These are phyloP conservation scores for Premnoplex brunnescens DNA, from an alignment of 2,797 vertebrate genomes.

Conservation along the genomic window DNA sequence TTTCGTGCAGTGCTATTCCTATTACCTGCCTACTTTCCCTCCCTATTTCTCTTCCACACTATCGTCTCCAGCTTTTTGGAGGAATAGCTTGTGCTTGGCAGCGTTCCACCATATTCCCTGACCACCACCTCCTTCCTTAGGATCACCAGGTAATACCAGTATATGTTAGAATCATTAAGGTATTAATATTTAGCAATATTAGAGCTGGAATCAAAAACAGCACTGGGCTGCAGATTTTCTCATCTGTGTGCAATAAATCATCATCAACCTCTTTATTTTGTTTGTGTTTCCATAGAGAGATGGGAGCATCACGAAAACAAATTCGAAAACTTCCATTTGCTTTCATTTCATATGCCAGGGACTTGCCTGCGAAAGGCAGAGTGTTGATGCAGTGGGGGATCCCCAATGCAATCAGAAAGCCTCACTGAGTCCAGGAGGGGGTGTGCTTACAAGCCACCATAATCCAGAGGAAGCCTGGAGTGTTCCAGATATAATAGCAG, in stretches of 20 bases:
- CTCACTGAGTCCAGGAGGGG: constrained; percentile 46
- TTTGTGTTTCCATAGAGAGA: constrained; percentile 49
- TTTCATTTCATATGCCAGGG: constrained; percentile 9
- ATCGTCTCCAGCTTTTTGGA: not conserved
- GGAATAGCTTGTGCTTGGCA: not conserved
- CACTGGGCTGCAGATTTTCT: not conserved
- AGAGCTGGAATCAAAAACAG: not conserved
- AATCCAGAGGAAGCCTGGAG: constrained; percentile 32
- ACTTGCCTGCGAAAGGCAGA: not conserved
- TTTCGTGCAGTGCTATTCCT: not conserved
- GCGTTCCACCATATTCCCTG: not conserved
- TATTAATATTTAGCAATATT: constrained; percentile 58
- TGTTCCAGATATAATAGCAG: not conserved
- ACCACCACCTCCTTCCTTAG: constrained; percentile 2
- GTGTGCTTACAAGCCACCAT: constrained; percentile 10
- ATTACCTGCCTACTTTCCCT: not conserved
- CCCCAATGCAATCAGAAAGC: constrained; percentile 48
- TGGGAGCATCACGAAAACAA: not conserved
- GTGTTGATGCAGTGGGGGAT: constrained; percentile 17
- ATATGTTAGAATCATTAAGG: constrained; percentile 26
- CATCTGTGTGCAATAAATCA: constrained; percentile 44
- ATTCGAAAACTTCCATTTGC: constrained; percentile 7
- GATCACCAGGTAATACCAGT: constrained; percentile 1
- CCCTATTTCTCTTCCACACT: not conserved
- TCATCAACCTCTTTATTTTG: constrained; percentile 23